Conservation (phyloP, 2,888 invertebrate species). For the Ganaspis brasiliensis region DNA sequence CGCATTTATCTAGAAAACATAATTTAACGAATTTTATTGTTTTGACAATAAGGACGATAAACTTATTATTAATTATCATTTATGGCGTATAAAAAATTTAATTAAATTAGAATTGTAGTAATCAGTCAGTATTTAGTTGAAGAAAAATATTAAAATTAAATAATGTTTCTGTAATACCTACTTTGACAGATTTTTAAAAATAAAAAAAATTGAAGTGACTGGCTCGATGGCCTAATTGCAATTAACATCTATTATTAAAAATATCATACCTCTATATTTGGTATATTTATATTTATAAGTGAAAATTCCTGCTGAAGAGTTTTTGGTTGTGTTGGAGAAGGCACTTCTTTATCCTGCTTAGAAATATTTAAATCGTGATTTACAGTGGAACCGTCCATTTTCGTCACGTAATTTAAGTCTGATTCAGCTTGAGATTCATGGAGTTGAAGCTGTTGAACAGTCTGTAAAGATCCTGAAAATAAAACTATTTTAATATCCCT, state of each 20-base stretch:
- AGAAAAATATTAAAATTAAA: too few relatives aligned
- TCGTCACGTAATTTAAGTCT: conserved; percentile 71
- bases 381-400: conserved; percentile 68
- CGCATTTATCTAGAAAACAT: conserved; percentile 77
- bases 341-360: conserved; percentile 72
- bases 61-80: too few relatives aligned
- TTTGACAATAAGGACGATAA: too few relatives aligned
- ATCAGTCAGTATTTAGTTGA: too few relatives aligned
- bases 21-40: not conserved
- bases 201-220: too few relatives aligned
- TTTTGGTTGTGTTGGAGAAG: conserved; percentile 82
- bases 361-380: conserved; percentile 68
- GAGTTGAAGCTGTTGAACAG: conserved; percentile 75
- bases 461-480: conserved; percentile 71
- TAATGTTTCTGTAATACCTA: too few relatives aligned
- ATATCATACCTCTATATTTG: conserved; percentile 87
- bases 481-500: conserved; percentile 22
- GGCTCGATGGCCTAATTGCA: too few relatives aligned
- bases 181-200: too few relatives aligned
- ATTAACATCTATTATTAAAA: too few relatives aligned
- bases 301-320: conserved; percentile 89
- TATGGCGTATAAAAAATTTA: too few relatives aligned
- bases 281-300: conserved; percentile 88
- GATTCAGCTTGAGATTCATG: conserved; percentile 73
- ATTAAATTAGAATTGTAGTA: too few relatives aligned